Base-by-base conservation (phyloP, 2,888 invertebrate genomes). In the Hirtodrosophila histrioides region DNA sequence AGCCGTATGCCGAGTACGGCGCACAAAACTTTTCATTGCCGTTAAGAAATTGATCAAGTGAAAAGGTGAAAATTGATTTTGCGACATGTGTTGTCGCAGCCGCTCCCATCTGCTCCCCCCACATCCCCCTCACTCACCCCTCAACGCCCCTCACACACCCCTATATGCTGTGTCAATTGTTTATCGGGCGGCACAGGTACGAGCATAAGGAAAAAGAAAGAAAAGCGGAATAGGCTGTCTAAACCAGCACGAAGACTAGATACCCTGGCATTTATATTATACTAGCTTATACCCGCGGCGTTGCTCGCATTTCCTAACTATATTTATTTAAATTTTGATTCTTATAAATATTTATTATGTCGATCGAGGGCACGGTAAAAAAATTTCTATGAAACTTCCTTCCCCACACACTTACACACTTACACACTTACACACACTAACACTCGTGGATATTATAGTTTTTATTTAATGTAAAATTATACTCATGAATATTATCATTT, bases 41-140 rank as follows among this genome's bases (percentile, higher is more conserved):
- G 85, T 82, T 82, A 86, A 86, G 83, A 86, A 86, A 86, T 78
- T 88, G 86, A 86, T 88, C 86, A 88, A 81, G 85, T 76, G 88
- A 78, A 83, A 88, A 86, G 83, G 83, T 85, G 86, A 88, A 87
- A 88, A 88, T 87, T 87, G 88, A 88, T 86, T 86, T 82, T 83
- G 80, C 77, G 75, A 79, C 84, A 81, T 82, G 85, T 84, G 81
- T 78, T 67, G 69, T 61, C 31, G 17, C 58, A 12, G 27, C 33
- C 36, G 3, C 40, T 31, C 10, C 41, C n/a, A 31, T 9, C 31
- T 8, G 31, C 7, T 10, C 27, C 36, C 39, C 4, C 0, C 9
- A n/a, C 4, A 37, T 31, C 9, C 29, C 31, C 6, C 23, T 44
- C 37, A 8, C 27, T 5, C 11, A 35, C 5, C 4, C 27, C 33